Evolutionary conservation across 2,888 invertebrate genomes (phyloP), one percentile per base, ranked within the genome.

Genomic region (Pilophorus perplexus): DNA sequence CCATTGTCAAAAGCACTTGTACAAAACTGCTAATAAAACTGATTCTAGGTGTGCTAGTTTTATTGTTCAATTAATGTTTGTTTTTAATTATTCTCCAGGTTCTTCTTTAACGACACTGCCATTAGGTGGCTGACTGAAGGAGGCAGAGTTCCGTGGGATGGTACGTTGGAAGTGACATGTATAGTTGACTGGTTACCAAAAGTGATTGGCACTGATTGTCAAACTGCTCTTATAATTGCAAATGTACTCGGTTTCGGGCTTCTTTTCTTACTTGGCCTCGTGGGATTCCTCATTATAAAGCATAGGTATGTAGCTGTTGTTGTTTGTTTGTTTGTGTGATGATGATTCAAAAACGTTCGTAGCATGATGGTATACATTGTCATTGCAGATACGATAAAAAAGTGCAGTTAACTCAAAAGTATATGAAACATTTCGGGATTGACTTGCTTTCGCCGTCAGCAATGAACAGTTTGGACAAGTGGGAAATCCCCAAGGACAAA

Each of bases 401-500:
- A 74, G 82, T 89, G n/a, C 80, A 82, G 68, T 78, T 79, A 23
- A 86, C 87, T 0, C 83, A 82, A 72, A 83, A 82, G 69, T 84
- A 87, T 68, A 87, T 90, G 84, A 82, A 84, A 74, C 85, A 85
- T 54, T 79, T 88, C 22, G 89, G 89, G 0, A 77, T 86, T 18
- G 83, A 85, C 74, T 78, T 86, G 25, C 76, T 84, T 20, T 69
- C 68, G 23, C 67, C 52, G 12, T 38, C 59, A 16, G 64, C 65
- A 3, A 60, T 65, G 10, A 48, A 33, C 27, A 64, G 52, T 27
- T 48, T 69, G 37, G 92, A 93, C 76, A 88, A 89, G 74, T 94
- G 93, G 91, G 94, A 95, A 77, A 83, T 94, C 52, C 84, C 89
- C 0, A 82, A 92, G 62, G 89, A 91, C 73, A 83, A 86, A 64